phyloP scores from a whole-genome alignment of 2,113 vertebrate species.

The Rhombomys opimus region DNA sequence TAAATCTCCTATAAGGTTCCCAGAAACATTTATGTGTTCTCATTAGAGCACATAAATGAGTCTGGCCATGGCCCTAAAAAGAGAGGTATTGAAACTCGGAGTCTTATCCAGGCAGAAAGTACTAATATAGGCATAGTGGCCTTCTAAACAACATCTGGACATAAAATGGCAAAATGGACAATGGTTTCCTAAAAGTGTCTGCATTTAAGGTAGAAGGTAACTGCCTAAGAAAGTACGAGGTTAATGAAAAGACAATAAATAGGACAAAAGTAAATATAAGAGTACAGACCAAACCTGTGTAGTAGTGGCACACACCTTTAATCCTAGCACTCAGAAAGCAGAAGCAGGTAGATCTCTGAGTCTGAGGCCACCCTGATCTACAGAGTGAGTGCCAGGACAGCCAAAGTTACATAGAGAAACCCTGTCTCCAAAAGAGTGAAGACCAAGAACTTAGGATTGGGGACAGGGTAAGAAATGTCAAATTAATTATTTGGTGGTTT shows the following conservation, averaged over 20 bases:
- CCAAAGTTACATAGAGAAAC: background rate
- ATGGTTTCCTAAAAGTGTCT: background rate
- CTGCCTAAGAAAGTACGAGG: too few species aligned
- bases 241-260: background rate
- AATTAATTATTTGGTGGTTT: background rate
- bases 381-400: background rate
- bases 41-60: background rate
- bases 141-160: background rate
- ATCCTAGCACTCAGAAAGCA: background rate
- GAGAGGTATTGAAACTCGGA: background rate
- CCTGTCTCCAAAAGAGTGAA: background rate
- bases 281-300: background rate
- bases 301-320: background rate
- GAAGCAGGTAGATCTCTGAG: background rate
- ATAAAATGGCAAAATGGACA: constrained; percentile 33
- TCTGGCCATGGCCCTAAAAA: background rate
- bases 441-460: background rate
- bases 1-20: background rate
- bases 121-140: background rate
- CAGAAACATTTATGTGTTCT: background rate
- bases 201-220: background rate
- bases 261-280: background rate
- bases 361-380: background rate
- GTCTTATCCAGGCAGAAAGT: background rate
- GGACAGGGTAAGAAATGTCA: background rate